phyloP scores from a whole-genome alignment of 1,140 invertebrate species.

The Drosophila sproati region DNA sequence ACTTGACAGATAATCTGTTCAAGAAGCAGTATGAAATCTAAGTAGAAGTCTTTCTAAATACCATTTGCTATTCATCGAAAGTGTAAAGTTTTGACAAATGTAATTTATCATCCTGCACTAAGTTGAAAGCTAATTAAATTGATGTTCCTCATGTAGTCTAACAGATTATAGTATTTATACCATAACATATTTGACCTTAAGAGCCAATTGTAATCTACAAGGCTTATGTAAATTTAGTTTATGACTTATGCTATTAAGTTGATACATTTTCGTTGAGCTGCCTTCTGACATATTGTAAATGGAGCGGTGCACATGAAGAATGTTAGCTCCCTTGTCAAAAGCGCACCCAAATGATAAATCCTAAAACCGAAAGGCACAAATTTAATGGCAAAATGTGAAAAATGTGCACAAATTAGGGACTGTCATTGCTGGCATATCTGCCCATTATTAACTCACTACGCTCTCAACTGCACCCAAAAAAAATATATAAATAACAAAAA shows the following conservation, averaged over 20 bases:
- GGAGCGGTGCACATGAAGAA: constrained; percentile 12
- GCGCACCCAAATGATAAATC: constrained; percentile 32
- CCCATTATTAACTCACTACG: constrained; percentile 36
- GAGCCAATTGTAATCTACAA: neutral
- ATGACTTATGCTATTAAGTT: constrained; percentile 4
- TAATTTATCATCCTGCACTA: too few relatives aligned
- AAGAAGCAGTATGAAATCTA: neutral
- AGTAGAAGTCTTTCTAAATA: neutral
- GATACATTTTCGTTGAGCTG: constrained; percentile 19
- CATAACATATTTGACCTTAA: neutral
- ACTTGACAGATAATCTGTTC: neutral
- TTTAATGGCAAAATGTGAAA: constrained; percentile 44
- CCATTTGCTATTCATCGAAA: neutral
- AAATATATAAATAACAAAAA: constrained; percentile 17
- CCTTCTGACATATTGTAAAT: constrained; percentile 11
- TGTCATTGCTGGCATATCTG: constrained; percentile 52
- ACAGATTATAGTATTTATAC: neutral
- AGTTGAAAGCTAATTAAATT: neutral
- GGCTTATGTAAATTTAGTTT: constrained; percentile 1
- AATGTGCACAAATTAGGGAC: constrained; percentile 52
- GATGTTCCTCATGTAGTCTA: neutral
- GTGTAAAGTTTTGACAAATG: too few relatives aligned
- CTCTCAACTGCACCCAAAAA: constrained; percentile 2
- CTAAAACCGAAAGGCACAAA: constrained; percentile 24
- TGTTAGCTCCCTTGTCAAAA: constrained; percentile 13